These are phyloP conservation scores for Drosophila lacteicornis DNA, from an alignment of 1,140 invertebrate genomes.

Conservation along the genomic window DNA sequence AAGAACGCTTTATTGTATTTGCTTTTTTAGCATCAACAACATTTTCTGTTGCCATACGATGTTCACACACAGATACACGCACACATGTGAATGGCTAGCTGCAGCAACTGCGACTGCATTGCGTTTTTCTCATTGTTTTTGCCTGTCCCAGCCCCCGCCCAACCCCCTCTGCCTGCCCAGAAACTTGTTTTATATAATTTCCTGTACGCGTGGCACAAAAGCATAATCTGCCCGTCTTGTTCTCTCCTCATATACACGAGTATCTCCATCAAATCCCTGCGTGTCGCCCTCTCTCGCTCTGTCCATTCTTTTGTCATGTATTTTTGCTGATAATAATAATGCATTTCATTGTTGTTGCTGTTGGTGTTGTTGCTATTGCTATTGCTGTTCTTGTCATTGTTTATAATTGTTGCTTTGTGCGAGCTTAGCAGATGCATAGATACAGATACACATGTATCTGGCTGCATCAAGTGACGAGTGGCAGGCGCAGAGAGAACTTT, in stretches of 20 bases:
- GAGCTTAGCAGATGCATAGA: slow-evolving; percentile 52
- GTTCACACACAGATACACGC: slow-evolving; percentile 39
- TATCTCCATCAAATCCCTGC: slow-evolving; percentile 14
- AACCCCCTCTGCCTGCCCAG: slow-evolving; percentile 7
- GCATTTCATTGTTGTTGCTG: slow-evolving; percentile 66
- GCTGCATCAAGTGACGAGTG: slow-evolving; percentile 25
- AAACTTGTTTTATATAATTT: slow-evolving; percentile 81
- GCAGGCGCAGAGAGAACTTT: slow-evolving; percentile 14
- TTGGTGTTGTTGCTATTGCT: slow-evolving; percentile 28
- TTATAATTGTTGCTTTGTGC: slow-evolving; percentile 73
- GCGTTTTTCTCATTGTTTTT: slow-evolving; percentile 78
- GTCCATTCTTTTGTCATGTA: slow-evolving; percentile 72
- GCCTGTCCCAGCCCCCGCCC: slow-evolving; percentile 5
- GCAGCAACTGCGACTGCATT: slow-evolving; percentile 66
- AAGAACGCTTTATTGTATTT: slow-evolving; percentile 71
- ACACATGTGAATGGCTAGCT: slow-evolving; percentile 25
- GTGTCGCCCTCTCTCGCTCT: slow-evolving; percentile 17
- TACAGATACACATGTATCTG: slow-evolving; percentile 60
- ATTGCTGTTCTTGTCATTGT: slow-evolving; percentile 62
- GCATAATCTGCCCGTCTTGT: slow-evolving; percentile 58
- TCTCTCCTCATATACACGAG: slow-evolving; percentile 7
- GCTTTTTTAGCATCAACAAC: slow-evolving; percentile 74
- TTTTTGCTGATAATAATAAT: slow-evolving; percentile 81
- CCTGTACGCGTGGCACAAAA: slow-evolving; percentile 79
- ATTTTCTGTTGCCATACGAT: slow-evolving; percentile 63